phyloP scores from a whole-genome alignment of 1,140 invertebrate species.

The Bombus sibiricus region DNA sequence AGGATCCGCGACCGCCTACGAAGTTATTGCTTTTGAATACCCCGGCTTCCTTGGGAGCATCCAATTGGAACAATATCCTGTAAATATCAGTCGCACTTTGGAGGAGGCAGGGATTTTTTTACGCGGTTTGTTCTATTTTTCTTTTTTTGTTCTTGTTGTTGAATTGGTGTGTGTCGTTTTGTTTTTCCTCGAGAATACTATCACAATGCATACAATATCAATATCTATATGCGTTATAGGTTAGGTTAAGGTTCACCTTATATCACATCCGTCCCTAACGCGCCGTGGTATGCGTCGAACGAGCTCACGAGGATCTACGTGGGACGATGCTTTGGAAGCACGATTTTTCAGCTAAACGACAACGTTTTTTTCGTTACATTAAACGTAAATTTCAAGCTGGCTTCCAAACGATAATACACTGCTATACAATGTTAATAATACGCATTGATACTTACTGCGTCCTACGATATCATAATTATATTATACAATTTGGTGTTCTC shows the following conservation, averaged over 20 bases:
- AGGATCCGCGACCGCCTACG: constrained; percentile 69
- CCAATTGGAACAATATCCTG: constrained; percentile 82
- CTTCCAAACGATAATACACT: neutral
- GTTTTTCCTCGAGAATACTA: constrained; percentile 59
- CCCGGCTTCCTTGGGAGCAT: constrained; percentile 81
- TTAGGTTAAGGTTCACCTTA: constrained; percentile 72
- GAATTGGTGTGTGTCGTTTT: constrained; percentile 6
- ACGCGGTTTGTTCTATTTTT: constrained; percentile 1
- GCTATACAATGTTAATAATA: neutral
- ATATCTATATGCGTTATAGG: constrained; percentile 67
- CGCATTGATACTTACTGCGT: neutral
- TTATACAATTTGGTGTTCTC: neutral
- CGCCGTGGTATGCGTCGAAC: constrained; percentile 33
- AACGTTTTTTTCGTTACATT: neutral
- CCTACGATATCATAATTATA: neutral
- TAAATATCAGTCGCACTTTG: constrained; percentile 80
- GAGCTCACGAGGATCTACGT: neutral
- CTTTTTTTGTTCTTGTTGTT: neutral
- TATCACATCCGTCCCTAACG: constrained; percentile 76
- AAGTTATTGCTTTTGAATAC: constrained; percentile 82
- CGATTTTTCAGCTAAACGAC: constrained; percentile 7
- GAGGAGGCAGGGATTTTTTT: constrained; percentile 46
- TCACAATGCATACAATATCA: constrained; percentile 75
- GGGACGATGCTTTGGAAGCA: constrained; percentile 11
- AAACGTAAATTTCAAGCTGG: neutral